Evolutionary conservation across 1,140 invertebrate species (phyloP).

Genomic region (Zaprionus capensis): DNA sequence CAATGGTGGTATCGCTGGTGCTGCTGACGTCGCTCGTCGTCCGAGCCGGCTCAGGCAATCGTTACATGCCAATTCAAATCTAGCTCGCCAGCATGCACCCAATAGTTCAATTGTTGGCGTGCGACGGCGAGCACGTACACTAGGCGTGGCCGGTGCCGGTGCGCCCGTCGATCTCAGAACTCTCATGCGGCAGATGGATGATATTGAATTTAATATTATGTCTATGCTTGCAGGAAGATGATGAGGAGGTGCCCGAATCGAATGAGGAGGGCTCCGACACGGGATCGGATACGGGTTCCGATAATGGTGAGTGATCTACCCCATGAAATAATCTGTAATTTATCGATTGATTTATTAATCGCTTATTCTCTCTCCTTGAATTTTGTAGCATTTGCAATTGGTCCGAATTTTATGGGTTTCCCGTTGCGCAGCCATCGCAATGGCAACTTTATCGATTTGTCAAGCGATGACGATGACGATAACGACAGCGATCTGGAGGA

Average conservation of each 20-base stretch:
- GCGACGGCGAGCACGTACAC: slow-evolving; percentile 77
- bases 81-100: slow-evolving; percentile 71
- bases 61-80: slow-evolving; percentile 60
- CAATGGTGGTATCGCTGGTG: slow-evolving; percentile 22
- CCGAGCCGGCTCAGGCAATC: slow-evolving; percentile 51
- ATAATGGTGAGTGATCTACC: slow-evolving; percentile 54
- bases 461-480: slow-evolving; percentile 53
- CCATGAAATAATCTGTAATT: background rate
- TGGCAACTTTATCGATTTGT: slow-evolving; percentile 44
- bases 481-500: slow-evolving; percentile 53
- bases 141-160: slow-evolving; percentile 52
- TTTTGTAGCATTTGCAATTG: slow-evolving; percentile 59
- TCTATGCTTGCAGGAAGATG: slow-evolving; percentile 84
- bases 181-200: slow-evolving; percentile 72
- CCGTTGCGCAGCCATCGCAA: slow-evolving; percentile 62
- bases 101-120: slow-evolving; percentile 79
- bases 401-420: slow-evolving; percentile 67
- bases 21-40: slow-evolving; percentile 29
- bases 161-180: slow-evolving; percentile 66
- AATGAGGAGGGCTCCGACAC: slow-evolving; percentile 81
- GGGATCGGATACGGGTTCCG: slow-evolving; percentile 73
- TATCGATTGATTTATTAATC: background rate
- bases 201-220: slow-evolving; percentile 80
- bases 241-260: slow-evolving; percentile 81
- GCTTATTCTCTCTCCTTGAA: background rate